phyloP scores from a whole-genome alignment of 2,888 invertebrate species.

The Drosophila macrothrix region DNA sequence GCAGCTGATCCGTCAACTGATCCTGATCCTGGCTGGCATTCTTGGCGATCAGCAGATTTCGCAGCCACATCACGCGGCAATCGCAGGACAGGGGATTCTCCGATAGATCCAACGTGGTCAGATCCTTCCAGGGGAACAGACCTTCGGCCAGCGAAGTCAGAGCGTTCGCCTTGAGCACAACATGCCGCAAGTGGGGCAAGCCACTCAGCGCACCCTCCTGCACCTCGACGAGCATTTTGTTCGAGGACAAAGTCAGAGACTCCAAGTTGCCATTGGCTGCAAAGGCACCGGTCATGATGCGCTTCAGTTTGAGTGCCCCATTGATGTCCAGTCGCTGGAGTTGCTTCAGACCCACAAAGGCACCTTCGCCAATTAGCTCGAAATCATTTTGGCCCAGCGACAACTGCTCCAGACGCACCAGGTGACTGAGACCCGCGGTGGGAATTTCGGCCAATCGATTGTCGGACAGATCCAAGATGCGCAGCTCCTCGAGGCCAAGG shows the following conservation, averaged over 20 bases:
- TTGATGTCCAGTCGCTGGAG: slow-evolving; percentile 92
- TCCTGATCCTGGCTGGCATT: slow-evolving; percentile 83
- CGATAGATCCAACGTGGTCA: slow-evolving; percentile 91
- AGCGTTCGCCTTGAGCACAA: slow-evolving; percentile 92
- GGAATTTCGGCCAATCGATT: slow-evolving; percentile 92
- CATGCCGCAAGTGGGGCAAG: slow-evolving; percentile 91
- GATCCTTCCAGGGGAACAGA: slow-evolving; percentile 92
- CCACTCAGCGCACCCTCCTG: slow-evolving; percentile 94
- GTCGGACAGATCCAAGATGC: slow-evolving; percentile 91
- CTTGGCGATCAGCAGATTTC: slow-evolving; percentile 87
- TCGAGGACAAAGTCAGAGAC: slow-evolving; percentile 90
- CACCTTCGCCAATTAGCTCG: slow-evolving; percentile 89
- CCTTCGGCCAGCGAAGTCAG: slow-evolving; percentile 91
- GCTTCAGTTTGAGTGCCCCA: slow-evolving; percentile 90
- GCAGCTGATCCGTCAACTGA: slow-evolving; percentile 84
- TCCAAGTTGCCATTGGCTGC: slow-evolving; percentile 93
- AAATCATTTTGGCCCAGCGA: slow-evolving; percentile 94
- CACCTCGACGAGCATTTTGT: slow-evolving; percentile 90
- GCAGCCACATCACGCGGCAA: slow-evolving; percentile 92
- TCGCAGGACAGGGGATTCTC: slow-evolving; percentile 94
- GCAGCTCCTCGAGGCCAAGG: slow-evolving; percentile 90
- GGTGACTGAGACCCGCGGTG: slow-evolving; percentile 89
- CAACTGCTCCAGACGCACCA: slow-evolving; percentile 92
- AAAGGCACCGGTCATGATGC: slow-evolving; percentile 92
- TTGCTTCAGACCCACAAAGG: slow-evolving; percentile 92